Conservation (phyloP, 2,888 invertebrate species). For the Lacanobia oleracea region DNA sequence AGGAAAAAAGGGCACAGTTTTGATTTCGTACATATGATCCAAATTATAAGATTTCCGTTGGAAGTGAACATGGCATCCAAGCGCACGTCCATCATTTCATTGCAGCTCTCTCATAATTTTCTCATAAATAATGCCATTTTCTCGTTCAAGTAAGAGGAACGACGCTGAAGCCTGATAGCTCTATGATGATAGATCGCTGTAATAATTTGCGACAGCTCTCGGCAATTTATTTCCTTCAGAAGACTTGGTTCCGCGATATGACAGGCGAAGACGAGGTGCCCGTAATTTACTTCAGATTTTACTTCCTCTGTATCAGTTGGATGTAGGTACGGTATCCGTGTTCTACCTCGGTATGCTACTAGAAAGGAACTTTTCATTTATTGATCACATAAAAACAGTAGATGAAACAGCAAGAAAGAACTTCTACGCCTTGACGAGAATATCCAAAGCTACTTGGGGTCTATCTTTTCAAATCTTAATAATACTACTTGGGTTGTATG, state of each 20-base stretch:
- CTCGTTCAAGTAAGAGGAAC: neutral
- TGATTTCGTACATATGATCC: neutral
- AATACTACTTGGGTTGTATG: too few relatives aligned
- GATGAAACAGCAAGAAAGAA: too few relatives aligned
- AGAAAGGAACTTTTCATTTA: too few relatives aligned
- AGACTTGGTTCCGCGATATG: constrained; percentile 35
- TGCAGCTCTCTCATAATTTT: constrained; percentile 3
- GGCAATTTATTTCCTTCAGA: constrained; percentile 37
- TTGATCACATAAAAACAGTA: too few relatives aligned
- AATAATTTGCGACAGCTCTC: constrained; percentile 29
- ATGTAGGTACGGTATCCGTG: neutral
- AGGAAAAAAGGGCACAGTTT: neutral
- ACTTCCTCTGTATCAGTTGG: neutral
- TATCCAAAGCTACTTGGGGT: too few relatives aligned
- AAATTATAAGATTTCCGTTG: neutral
- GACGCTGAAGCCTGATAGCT: constrained; percentile 10
- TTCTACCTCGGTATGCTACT: too few relatives aligned
- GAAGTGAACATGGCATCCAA: neutral
- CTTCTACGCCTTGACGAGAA: too few relatives aligned
- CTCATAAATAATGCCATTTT: constrained; percentile 29
- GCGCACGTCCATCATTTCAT: neutral
- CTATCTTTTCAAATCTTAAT: too few relatives aligned
- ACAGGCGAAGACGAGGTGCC: constrained; percentile 17
- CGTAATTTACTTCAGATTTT: constrained; percentile 32
- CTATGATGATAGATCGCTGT: constrained; percentile 45